phyloP scores from a whole-genome alignment of 2,113 vertebrate genomes.

The Oreochromis niloticus region DNA sequence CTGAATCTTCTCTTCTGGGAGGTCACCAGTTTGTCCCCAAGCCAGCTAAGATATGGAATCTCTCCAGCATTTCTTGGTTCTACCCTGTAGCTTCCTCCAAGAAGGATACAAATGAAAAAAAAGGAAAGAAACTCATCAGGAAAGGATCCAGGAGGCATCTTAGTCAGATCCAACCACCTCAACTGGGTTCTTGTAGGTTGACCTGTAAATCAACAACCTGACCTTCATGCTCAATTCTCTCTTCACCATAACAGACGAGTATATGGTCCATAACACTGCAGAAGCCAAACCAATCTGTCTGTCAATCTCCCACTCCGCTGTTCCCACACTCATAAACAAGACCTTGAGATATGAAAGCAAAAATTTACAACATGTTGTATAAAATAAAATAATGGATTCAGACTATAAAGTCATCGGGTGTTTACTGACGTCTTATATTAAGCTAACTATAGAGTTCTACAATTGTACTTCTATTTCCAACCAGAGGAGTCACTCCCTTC shows the following conservation, averaged over 20 bases:
- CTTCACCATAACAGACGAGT: neutral
- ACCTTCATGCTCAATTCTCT: neutral
- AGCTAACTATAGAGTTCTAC: neutral
- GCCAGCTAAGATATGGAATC: neutral
- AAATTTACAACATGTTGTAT: accelerated
- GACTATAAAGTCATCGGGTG: neutral
- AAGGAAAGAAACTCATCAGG: neutral
- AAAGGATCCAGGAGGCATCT: neutral
- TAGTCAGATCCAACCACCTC: neutral
- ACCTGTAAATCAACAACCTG: neutral
- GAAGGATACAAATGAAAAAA: accelerated
- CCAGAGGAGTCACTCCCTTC: neutral
- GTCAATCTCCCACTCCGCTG: neutral
- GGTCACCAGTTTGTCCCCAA: neutral
- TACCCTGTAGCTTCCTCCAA: neutral
- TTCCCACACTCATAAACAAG: neutral
- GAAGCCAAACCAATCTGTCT: neutral
- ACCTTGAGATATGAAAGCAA: neutral
- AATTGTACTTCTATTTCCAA: neutral
- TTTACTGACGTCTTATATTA: neutral
- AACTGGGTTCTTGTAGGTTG: neutral
- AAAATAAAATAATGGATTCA: neutral
- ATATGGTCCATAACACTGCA: neutral
- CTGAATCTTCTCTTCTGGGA: neutral
- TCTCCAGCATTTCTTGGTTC: neutral